Evolutionary conservation across 2,113 vertebrate genomes (phyloP).

Genomic region (Vulpes ferrilata): DNA sequence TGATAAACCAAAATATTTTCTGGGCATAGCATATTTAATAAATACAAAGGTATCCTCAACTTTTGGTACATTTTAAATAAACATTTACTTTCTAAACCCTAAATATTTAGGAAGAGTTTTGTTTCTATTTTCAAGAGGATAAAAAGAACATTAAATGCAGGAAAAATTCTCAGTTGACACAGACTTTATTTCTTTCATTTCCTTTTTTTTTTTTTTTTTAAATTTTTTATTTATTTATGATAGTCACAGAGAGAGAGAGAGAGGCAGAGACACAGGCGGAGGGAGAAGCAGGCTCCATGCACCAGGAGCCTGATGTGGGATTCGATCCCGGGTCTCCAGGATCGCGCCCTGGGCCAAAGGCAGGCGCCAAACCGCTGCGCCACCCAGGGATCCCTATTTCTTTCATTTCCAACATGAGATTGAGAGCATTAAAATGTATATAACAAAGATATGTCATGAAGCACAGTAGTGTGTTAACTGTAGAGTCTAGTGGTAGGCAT

Average conservation of each 20-base stretch:
- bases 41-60: neutral
- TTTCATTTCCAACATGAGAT: neutral
- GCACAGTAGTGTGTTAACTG: neutral
- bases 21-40: neutral
- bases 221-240: no score
- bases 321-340: no score
- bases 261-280: no score
- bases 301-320: no score
- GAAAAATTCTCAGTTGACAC: neutral
- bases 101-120: neutral
- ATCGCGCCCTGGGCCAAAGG: no score
- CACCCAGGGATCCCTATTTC: no score
- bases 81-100: neutral
- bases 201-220: no score
- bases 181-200: neutral
- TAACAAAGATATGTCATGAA: neutral
- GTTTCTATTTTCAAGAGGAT: conserved; percentile 35
- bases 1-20: neutral
- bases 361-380: no score
- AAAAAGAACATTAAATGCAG: neutral
- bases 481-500: neutral
- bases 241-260: no score
- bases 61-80: conserved; percentile 13
- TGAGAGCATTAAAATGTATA: neutral
- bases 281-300: no score